A percentile compares a stretch with the other conserved stretches of the same genome.
Conservation (phyloP, 2,797 vertebrate genomes). For the Sebastes oblongus region DNA sequence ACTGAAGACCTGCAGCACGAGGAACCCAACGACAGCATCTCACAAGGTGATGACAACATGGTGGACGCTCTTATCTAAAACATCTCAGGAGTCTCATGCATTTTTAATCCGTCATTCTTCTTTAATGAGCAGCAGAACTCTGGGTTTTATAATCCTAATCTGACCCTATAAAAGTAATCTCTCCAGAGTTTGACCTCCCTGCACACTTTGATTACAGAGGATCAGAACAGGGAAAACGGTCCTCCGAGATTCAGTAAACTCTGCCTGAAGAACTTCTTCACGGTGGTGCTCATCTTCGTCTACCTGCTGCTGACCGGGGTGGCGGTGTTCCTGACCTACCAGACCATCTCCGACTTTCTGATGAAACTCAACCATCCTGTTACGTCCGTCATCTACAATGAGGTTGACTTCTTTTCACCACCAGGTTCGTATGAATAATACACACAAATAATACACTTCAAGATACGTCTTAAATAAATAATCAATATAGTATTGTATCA, state of each 20-base stretch:
- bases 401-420: constrained; percentile 88
- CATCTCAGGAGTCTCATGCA: background rate
- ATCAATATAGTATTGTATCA: too few species aligned
- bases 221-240: constrained; percentile 74
- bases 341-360: constrained; percentile 94
- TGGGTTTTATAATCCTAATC: background rate
- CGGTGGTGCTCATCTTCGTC: constrained; percentile 91
- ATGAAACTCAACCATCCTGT: constrained; percentile 94
- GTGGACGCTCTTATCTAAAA: background rate
- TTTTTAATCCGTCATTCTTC: background rate
- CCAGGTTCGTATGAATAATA: constrained; percentile 83
- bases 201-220: constrained; percentile 65
- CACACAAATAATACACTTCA: background rate
- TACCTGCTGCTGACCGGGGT: constrained; percentile 93
- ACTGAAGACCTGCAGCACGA: constrained; percentile 65
- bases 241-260: constrained; percentile 87
- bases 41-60: constrained; percentile 78
- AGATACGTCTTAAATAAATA: too few species aligned
- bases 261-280: constrained; percentile 95
- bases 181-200: background rate
- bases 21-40: constrained; percentile 70
- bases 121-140: background rate
- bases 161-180: background rate
- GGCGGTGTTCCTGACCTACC: constrained; percentile 94
- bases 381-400: constrained; percentile 96